These are phyloP conservation scores for Sphaeridia pumilis DNA, from an alignment of 2,888 invertebrate genomes.

Conservation along the genomic window DNA sequence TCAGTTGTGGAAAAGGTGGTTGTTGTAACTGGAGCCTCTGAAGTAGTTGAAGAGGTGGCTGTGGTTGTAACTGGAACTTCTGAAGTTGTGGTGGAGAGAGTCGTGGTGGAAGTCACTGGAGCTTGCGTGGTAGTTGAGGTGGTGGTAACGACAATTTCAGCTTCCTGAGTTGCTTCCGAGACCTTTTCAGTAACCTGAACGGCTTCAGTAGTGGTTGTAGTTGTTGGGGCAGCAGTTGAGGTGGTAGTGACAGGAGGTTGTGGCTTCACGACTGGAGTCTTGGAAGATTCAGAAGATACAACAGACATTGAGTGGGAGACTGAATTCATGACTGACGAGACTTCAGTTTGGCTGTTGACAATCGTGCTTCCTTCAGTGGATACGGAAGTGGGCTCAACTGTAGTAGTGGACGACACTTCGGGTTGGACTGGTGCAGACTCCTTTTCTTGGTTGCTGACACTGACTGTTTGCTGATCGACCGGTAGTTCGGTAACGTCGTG, in stretches of 20 bases:
- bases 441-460: conserved; percentile 7
- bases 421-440: conserved; percentile 3
- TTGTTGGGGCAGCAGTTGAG: background rate
- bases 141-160: too few relatives aligned
- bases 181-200: background rate
- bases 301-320: conserved; percentile 8
- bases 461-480: background rate
- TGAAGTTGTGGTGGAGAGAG: conserved; percentile 4
- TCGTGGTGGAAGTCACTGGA: background rate
- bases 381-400: background rate
- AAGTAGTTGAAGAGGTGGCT: conserved; percentile 15
- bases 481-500: background rate
- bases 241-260: background rate
- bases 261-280: background rate
- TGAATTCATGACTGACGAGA: conserved; percentile 8
- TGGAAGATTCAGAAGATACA: background rate
- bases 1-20: conserved; percentile 29
- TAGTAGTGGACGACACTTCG: background rate
- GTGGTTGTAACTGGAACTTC: conserved; percentile 2
- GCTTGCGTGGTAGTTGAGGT: conserved; percentile 12
- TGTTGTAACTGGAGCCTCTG: conserved; percentile 37
- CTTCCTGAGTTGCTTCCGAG: background rate
- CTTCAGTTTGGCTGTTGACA: conserved; percentile 14
- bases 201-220: background rate
- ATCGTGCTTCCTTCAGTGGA: background rate